phyloP scores from a whole-genome alignment of 2,797 vertebrate species.

The Siniperca scherzeri region DNA sequence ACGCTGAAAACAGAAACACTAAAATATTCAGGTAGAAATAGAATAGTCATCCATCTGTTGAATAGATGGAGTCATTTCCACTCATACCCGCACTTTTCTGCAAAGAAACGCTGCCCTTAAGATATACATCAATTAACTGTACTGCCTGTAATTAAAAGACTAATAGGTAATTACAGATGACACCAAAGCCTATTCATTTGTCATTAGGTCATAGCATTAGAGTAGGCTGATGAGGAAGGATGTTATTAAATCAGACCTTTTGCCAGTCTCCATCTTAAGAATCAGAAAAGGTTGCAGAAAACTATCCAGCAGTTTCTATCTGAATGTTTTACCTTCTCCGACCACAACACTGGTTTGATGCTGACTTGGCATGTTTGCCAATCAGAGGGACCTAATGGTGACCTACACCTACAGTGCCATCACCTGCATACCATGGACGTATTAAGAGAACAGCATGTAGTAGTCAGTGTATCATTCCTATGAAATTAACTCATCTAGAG shows the following conservation, averaged over 20 bases:
- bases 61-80: neutral
- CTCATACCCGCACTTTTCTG: neutral
- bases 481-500: no score
- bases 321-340: neutral
- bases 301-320: neutral
- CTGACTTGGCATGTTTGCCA: no score
- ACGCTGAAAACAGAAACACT: conserved; percentile 10
- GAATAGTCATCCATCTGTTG: neutral
- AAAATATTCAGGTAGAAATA: conserved; percentile 19
- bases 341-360: neutral
- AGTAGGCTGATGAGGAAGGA: conserved; percentile 9
- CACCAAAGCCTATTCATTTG: neutral
- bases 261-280: neutral
- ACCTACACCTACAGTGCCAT: no score
- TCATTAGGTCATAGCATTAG: neutral
- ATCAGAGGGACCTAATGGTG: no score
- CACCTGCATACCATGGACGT: no score
- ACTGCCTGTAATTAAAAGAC: conserved; percentile 17
- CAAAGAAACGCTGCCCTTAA: neutral
- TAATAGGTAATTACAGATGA: conserved; percentile 28
- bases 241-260: conserved; percentile 16
- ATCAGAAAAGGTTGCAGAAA: neutral
- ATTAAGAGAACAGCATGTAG: no score
- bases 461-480: no score
- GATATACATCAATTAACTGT: conserved; percentile 16